Conservation (phyloP, 2,113 vertebrate genomes). For the Proterorhinus semilunaris region DNA sequence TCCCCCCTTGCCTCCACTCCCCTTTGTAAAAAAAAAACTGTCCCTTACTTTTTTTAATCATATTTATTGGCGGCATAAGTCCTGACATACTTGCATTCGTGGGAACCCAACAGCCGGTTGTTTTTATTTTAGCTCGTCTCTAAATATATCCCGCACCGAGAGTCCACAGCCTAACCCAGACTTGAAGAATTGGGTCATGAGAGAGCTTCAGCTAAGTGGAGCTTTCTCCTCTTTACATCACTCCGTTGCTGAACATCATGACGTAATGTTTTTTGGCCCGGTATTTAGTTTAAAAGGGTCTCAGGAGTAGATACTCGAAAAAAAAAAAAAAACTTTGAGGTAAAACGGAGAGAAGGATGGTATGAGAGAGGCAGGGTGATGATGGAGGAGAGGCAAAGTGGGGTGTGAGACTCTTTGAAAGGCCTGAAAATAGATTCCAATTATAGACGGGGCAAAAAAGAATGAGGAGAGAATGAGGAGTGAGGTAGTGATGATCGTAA, state of each 20-base stretch:
- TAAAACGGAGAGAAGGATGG: constrained; percentile 53
- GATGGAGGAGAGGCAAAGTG: constrained; percentile 81
- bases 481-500: constrained; percentile 63
- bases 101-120: constrained; percentile 3
- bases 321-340: constrained; percentile 2
- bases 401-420: constrained; percentile 77
- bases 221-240: constrained; percentile 49
- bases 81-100: constrained; percentile 1
- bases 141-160: constrained; percentile 61
- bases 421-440: constrained; percentile 82
- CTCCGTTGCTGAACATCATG: constrained; percentile 39
- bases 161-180: constrained; percentile 61
- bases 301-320: constrained; percentile 17
- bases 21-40: constrained; percentile 45
- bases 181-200: constrained; percentile 67
- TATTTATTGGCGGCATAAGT: neutral
- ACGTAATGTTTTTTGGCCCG: constrained; percentile 42
- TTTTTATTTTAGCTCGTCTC: constrained; percentile 28
- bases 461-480: constrained; percentile 55
- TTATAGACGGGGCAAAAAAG: constrained; percentile 75
- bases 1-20: constrained; percentile 62
- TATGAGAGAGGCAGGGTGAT: constrained; percentile 58
- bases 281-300: constrained; percentile 30
- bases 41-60: constrained; percentile 38
- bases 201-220: constrained; percentile 50